phyloP scores from a whole-genome alignment of 2,888 invertebrate species.

The Saturnia pavonia region DNA sequence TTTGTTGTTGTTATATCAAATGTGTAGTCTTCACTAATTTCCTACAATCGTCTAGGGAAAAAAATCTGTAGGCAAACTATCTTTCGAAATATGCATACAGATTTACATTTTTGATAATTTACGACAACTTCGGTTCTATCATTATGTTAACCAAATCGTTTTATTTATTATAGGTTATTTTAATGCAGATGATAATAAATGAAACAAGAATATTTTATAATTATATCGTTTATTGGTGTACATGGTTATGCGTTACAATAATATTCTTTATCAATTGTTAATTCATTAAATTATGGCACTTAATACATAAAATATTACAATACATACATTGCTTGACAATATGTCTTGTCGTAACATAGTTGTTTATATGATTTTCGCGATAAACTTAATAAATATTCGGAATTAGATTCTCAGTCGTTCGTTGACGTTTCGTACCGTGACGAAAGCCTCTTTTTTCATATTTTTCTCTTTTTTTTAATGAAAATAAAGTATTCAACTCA shows the following conservation, averaged over 20 bases:
- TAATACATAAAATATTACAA: slow-evolving; percentile 74
- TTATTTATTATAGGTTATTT: too few species aligned
- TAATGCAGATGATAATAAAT: slow-evolving; percentile 27
- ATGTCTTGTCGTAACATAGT: slow-evolving; percentile 59
- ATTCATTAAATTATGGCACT: slow-evolving; percentile 82
- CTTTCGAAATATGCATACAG: too few species aligned
- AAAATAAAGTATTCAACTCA: slow-evolving; percentile 74
- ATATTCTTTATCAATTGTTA: slow-evolving; percentile 77
- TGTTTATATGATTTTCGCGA: slow-evolving; percentile 34
- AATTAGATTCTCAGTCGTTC: slow-evolving; percentile 81
- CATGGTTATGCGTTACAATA: slow-evolving; percentile 80
- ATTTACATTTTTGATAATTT: too few species aligned
- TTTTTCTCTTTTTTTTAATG: slow-evolving; percentile 55
- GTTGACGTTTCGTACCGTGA: slow-evolving; percentile 66
- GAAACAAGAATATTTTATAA: slow-evolving; percentile 63
- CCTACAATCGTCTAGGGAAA: too few species aligned
- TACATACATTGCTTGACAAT: slow-evolving; percentile 65
- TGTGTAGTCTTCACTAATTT: too few species aligned
- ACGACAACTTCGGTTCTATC: too few species aligned
- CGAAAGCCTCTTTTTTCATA: slow-evolving; percentile 69
- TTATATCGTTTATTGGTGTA: slow-evolving; percentile 78
- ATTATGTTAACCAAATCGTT: too few species aligned
- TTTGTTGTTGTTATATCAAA: too few species aligned
- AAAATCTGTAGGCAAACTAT: too few species aligned
- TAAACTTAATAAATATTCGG: slow-evolving; percentile 54